Base-by-base conservation (phyloP, 2,113 vertebrate species). In the Pseudorectes ferrugineus region DNA sequence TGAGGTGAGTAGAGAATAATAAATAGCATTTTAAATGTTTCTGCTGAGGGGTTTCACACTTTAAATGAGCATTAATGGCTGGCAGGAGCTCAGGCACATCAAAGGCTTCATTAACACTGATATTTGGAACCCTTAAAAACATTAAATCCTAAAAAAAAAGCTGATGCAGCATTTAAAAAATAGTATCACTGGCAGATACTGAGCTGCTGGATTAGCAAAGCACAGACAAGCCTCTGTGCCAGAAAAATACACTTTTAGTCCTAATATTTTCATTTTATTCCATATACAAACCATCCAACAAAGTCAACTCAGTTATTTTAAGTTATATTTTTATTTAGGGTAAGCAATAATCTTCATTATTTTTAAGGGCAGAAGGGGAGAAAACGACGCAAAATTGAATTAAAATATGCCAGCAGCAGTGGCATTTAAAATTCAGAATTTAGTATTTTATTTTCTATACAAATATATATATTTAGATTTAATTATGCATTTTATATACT, bases 141-240 rank as follows among this genome's bases (percentile, higher is more conserved):
- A 17, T 3, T 5, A 52, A 62, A 58, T 31, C 35, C 18, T 52
- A 40, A 5, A 0, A 3, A 45, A 82, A 24, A 14, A 23, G 57
- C 72, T 52, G 73, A 40, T 11, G 43, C 8, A 36, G 62, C 7
- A 28, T 11, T 67, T 59, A 11, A 61, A 25, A 48, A 26, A 6
- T 11, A 26, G 0, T 4, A 7, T 5, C 67, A 10, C 29, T 10
- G 38, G 8, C 14, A 45, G 73, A 9, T 6, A 6, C 15, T 35
- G 35, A 52, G 68, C 38, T 72, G 52, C 62, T 57, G 1, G 12
- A 11, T 26, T 24, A 52, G 9, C 26, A 14, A 17, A 55, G 85
- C 35, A 72, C 57, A 28, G 51, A 10, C 31, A 29, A 6, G 25
- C 7, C 43, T 59, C 28, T 1, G 1, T 15, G 38, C 16, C 15